Conservation (phyloP, 1,140 invertebrate genomes). For the Apis cerana region DNA sequence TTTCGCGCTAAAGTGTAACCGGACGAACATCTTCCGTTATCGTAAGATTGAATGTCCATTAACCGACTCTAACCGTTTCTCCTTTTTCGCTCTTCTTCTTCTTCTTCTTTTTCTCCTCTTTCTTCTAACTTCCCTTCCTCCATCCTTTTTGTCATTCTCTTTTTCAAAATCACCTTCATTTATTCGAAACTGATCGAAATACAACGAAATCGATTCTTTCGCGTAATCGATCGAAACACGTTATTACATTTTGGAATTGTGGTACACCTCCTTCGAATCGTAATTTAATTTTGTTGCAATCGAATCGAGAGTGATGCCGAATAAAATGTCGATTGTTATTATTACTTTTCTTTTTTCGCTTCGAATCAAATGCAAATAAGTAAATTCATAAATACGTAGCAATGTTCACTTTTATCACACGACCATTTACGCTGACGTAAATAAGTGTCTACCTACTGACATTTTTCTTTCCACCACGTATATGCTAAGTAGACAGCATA, state of each 20-base stretch:
- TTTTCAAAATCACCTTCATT: too few species aligned
- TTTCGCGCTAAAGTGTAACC: slow-evolving; percentile 10
- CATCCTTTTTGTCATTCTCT: too few species aligned
- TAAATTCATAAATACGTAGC: not conserved
- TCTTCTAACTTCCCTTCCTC: too few species aligned
- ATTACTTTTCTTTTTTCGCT: not conserved
- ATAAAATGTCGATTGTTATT: not conserved
- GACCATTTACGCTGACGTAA: too few species aligned
- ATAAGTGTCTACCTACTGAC: too few species aligned
- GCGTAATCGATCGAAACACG: too few species aligned
- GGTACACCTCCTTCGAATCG: too few species aligned
- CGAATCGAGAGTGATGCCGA: not conserved
- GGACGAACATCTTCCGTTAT: slow-evolving; percentile 26
- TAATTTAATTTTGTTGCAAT: not conserved
- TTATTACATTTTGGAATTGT: too few species aligned
- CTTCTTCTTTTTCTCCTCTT: not conserved
- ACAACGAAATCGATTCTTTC: too few species aligned
- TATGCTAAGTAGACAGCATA: not conserved
- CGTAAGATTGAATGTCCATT: slow-evolving; percentile 30
- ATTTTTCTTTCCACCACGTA: too few species aligned
- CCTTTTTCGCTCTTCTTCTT: not conserved
- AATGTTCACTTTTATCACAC: too few species aligned
- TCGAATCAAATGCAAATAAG: not conserved
- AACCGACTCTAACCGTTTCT: not conserved
- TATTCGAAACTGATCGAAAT: too few species aligned